Conservation (phyloP, 2,113 vertebrate genomes). For the Rhea americana region DNA sequence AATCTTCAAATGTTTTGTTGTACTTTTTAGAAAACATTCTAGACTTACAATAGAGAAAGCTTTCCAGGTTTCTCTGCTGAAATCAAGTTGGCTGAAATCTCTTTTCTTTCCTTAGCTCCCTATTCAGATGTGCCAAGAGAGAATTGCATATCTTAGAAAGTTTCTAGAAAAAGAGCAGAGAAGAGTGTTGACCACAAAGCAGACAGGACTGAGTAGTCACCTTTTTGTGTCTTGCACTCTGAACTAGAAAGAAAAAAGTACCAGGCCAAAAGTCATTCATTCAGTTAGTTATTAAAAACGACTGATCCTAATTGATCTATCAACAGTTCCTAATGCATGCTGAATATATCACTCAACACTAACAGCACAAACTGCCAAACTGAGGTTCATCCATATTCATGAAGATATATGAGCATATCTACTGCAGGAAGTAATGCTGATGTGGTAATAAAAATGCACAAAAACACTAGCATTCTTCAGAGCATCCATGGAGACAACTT, state of each 20-base stretch:
- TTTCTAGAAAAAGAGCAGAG: not conserved
- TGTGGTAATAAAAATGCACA: constrained; percentile 65
- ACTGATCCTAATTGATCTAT: constrained; percentile 49
- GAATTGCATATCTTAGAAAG: not conserved
- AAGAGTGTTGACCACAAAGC: not conserved
- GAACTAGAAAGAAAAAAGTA: not conserved
- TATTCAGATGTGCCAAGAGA: not conserved
- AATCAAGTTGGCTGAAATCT: not conserved
- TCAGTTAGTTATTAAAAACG: constrained; percentile 4
- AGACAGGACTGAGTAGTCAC: not conserved
- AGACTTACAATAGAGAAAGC: not conserved
- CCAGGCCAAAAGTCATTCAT: not conserved
- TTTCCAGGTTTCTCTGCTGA: not conserved
- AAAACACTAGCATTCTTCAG: constrained; percentile 43
- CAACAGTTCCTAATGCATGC: not conserved
- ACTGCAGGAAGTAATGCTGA: constrained; percentile 29
- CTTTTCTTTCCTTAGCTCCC: not conserved
- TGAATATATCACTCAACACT: constrained; percentile 11
- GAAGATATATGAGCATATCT: not conserved
- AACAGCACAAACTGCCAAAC: constrained; percentile 14
- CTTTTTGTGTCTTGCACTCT: not conserved
- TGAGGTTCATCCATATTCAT: constrained; percentile 35
- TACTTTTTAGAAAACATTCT: not conserved
- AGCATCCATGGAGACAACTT: constrained; percentile 50
- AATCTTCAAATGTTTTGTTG: not conserved